These are phyloP conservation scores for Heterochromis multidens DNA, from an alignment of 2,113 vertebrate species.

Conservation along the genomic window DNA sequence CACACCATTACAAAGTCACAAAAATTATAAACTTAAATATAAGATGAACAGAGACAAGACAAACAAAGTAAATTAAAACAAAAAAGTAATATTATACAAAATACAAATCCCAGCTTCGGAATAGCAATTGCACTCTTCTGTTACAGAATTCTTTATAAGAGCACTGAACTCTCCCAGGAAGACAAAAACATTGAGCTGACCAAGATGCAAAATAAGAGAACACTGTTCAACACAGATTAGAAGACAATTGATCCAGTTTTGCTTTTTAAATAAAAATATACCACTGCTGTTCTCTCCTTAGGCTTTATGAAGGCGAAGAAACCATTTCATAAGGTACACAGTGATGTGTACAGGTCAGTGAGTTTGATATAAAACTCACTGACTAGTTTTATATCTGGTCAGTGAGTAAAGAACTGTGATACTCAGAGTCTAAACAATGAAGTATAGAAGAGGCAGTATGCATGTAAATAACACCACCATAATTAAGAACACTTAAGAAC, in stretches of 20 bases:
- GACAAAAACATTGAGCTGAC: too few relatives aligned
- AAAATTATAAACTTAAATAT: neutral
- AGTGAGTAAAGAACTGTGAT: neutral
- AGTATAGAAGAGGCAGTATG: neutral
- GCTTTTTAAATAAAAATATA: neutral
- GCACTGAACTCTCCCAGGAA: too few relatives aligned
- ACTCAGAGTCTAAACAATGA: neutral
- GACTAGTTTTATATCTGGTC: too few relatives aligned
- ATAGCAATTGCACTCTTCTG: too few relatives aligned
- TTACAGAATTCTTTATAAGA: too few relatives aligned
- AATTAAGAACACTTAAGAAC: neutral
- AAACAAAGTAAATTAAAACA: neutral
- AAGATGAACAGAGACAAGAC: neutral
- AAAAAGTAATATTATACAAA: too few relatives aligned
- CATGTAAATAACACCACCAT: neutral
- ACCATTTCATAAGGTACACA: neutral
- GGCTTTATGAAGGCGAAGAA: neutral
- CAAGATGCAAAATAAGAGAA: too few relatives aligned
- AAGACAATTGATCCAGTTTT: neutral
- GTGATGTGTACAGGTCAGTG: neutral
- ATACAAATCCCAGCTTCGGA: too few relatives aligned
- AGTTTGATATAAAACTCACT: neutral
- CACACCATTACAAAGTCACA: neutral
- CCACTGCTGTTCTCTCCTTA: neutral
- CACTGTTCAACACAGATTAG: too few relatives aligned